phyloP scores from a whole-genome alignment of 2,888 invertebrate species.

The Hypercompe scribonia region DNA sequence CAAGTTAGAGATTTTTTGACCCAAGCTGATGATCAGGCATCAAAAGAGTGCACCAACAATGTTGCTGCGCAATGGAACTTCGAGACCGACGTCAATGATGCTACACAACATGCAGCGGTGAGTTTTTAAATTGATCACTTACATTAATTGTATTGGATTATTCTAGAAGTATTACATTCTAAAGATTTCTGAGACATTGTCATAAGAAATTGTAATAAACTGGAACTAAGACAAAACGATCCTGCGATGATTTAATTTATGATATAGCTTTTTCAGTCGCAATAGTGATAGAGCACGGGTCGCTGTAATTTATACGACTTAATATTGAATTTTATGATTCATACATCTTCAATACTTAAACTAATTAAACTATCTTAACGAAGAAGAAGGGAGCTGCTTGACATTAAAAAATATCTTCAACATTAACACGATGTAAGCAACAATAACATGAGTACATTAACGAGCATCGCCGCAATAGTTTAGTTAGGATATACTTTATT shows the following conservation, averaged over 20 bases:
- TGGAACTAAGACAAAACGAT: background rate
- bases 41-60: slow-evolving; percentile 93
- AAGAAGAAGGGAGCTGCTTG: background rate
- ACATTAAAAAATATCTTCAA: background rate
- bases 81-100: slow-evolving; percentile 94
- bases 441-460: background rate
- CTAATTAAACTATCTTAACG: background rate
- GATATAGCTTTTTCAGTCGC: background rate
- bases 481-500: background rate
- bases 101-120: slow-evolving; percentile 93
- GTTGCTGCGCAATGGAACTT: slow-evolving; percentile 96
- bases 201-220: background rate
- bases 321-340: background rate
- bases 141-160: background rate
- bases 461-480: background rate
- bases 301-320: background rate
- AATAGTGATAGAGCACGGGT: background rate
- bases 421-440: too few relatives aligned
- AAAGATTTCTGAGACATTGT: background rate
- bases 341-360: background rate
- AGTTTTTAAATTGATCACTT: slow-evolving; percentile 72
- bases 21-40: slow-evolving; percentile 91
- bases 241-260: background rate
- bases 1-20: slow-evolving; percentile 87
- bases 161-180: background rate